Evolutionary conservation across 2,888 invertebrate species (phyloP), one percentile per base, ranked within the genome.

Genomic region (Apamea monoglypha): DNA sequence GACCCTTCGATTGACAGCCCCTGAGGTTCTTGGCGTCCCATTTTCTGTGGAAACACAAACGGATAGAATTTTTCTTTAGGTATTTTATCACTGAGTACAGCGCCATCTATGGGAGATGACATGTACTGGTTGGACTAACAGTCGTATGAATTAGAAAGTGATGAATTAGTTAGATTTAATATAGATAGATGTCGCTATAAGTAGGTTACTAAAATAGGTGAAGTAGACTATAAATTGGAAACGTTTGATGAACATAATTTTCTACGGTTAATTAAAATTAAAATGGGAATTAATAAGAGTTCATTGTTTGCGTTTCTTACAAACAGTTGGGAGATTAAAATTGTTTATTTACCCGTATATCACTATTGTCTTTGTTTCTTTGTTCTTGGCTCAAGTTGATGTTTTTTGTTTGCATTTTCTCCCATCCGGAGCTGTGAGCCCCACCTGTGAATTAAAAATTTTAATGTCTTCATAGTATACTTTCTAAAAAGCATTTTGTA

Each of bases 371-470:
- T 88, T 94, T 95, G 89, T 93, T 95, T 78, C 91, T 93, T 92
- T 96, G 97, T 89, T 97, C 97, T 91, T 97, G 97, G 87, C 95
- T 97, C 66, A 97, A 92, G 92, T 97, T 97, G 81, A 97, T 97
- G 92, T 97, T 97, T 94, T 97, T 97, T 84, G 97, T 97, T 96
- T 97, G 97, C 97, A 97, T 97, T 93, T 95, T 97, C 93, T 91
- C 90, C 90, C 89, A 90, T 87, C 87, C 85, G 83, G 88, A 90
- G 89, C 91, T 82, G 80, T 79, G 73, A 81, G 90, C 91, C 87
- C 88, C 88, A 92, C 89, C 95, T 96, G 94, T 72, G 88, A 92
- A 88, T 80, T 78, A 88, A 74, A 81, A 70, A 56, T 53, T 21
- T 1, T 78, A 73, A 74, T 86, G 40, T 44, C 66, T 72, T 80